A percentile compares a stretch with the other conserved stretches of the same genome.
These are phyloP conservation scores for Sinosuthora webbiana DNA, from an alignment of 2,113 vertebrate species.

Conservation along the genomic window DNA sequence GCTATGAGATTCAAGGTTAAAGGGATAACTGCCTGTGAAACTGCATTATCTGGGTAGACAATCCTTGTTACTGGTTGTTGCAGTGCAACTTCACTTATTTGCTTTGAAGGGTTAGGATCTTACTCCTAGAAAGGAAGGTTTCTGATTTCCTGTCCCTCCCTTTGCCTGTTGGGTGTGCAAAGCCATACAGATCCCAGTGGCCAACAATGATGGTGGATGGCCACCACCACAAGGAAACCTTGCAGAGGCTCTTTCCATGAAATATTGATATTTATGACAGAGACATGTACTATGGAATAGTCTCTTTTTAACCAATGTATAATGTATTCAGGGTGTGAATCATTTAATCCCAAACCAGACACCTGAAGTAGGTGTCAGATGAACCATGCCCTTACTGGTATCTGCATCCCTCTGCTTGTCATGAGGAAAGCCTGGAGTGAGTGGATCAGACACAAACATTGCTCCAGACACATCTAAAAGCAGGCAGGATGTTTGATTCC, in stretches of 20 bases:
- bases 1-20: not conserved
- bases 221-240: not conserved
- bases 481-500: not conserved
- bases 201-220: not conserved
- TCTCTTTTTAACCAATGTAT: not conserved
- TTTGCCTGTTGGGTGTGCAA: not conserved
- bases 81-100: not conserved
- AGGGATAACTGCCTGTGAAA: not conserved
- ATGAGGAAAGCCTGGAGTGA: not conserved
- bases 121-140: not conserved
- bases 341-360: not conserved
- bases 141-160: not conserved
- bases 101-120: not conserved
- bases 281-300: not conserved
- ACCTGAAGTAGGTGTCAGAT: not conserved
- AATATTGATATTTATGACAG: not conserved
- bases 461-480: not conserved
- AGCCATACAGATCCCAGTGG: not conserved
- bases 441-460: not conserved
- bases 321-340: not conserved
- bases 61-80: not conserved
- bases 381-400: not conserved
- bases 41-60: not conserved
- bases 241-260: not conserved
- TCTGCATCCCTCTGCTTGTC: not conserved